These are phyloP conservation scores for Saxidomus purpurata DNA, from an alignment of 1,140 invertebrate genomes.

Conservation along the genomic window DNA sequence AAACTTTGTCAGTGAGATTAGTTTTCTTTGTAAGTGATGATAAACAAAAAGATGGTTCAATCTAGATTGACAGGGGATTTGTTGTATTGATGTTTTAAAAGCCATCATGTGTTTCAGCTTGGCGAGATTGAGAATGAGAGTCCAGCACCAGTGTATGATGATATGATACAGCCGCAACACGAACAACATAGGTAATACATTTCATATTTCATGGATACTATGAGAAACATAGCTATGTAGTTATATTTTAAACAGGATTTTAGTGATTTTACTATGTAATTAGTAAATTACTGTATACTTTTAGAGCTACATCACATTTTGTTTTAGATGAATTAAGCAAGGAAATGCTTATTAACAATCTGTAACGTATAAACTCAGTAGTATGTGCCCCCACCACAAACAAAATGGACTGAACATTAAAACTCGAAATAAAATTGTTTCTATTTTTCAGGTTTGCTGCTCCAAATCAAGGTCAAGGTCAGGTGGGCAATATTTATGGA, in stretches of 20 bases:
- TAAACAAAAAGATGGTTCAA: background rate
- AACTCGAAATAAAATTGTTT: no score
- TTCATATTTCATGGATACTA: no score
- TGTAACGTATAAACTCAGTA: no score
- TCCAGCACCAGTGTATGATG: conserved; percentile 23
- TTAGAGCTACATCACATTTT: no score
- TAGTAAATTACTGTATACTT: no score
- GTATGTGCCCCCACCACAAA: no score
- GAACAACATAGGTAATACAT: conserved; percentile 21
- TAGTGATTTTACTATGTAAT: no score
- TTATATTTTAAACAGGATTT: background rate
- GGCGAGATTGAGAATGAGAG: conserved; percentile 65
- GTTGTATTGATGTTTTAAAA: background rate
- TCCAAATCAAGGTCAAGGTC: background rate
- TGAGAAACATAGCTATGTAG: background rate
- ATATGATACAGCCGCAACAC: conserved; percentile 7
- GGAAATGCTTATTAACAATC: no score
- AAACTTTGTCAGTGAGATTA: no score
- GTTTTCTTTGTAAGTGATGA: background rate
- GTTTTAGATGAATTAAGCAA: no score
- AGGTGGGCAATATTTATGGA: background rate
- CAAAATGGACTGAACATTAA: no score
- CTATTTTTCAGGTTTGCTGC: conserved; percentile 26
- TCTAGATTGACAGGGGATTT: background rate
- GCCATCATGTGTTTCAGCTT: conserved; percentile 21